Evolutionary conservation across 2,888 invertebrate genomes (phyloP), one percentile per base, ranked within the genome.

Genomic region (Mimachlamys varia): DNA sequence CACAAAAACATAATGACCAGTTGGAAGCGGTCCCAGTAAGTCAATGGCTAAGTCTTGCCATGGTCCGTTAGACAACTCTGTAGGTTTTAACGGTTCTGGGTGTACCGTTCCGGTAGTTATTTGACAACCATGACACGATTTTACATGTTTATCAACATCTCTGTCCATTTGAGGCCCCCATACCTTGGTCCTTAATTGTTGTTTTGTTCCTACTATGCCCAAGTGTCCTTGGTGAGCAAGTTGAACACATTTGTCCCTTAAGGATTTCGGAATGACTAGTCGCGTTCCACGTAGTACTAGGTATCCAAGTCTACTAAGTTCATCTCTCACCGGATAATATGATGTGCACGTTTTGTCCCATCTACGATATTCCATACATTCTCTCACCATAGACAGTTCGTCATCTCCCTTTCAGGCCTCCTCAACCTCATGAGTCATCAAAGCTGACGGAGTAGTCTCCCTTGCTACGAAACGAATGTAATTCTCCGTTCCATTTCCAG

Each of bases 21-120:
- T 55, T 33, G 92, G 91, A 38, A 93, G 89, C n/a, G 93, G 93
- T 37, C 93, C 93, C 19, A 93, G 22, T 15, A 92, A 49, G 38
- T 94, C 93, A n/a, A 89, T 88, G 4, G 93, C 92, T 10, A 94
- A 38, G 76, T 94, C 62, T 88, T 93, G 92, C 93, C 93, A 94
- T 19, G 92, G 94, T 38, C 89, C 90, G 15, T 88, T 76, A 37
- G 92, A 93, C 49, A 92, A 90, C n/a, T 87, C 49, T 22, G 92
- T 93, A n/a, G 53, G 88, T 10, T 53, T 49, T 87, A 94, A 50
- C 22, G 93, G 93, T 89, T 92, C 92, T 58, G 92, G 92, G 19
- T 90, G 89, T 62, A 88, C 10, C 33, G 87, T n/a, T 88, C 17
- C 37, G 49, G 49, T 27, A 1, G 90, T 90, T 17, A 92, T 89